Base-by-base conservation (phyloP, 23 tunicate species). In the Diplosoma virens region DNA sequence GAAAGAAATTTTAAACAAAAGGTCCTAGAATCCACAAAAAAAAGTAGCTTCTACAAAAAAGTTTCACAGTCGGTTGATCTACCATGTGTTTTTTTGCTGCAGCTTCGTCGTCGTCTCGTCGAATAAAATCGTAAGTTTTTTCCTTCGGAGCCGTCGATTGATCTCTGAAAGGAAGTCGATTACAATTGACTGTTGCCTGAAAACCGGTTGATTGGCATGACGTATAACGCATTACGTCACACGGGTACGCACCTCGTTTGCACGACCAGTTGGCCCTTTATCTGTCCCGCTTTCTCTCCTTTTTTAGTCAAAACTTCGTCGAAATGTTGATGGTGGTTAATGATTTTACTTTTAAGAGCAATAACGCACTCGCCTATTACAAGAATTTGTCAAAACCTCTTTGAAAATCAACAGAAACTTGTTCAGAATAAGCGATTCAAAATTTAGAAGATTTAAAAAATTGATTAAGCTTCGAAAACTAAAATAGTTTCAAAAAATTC, bases 71-170 rank as follows among this genome's bases (percentile, higher is more conserved):
- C n/a, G n/a, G n/a, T n/a, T n/a, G n/a, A 35, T 25, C 24, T 36
- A 67, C 74, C 74, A 67, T 34, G 50, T 67, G 28, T 67, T 28
- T 35, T 67, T 26, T 34, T 34, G 25, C 30, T 4, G 24, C 21
- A n/a, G 30, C 35, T 34, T 67, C 80, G 20, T 92, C 97, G 21
- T 76, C 87, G 1, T 90, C 86, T 23, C 77, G 52, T 59, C 87
- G 82, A 22, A 92, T 92, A 68, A 92, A 92, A 45, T 92, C 97
- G 77, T 92, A 92, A 28, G 87, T 85, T 53, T 92, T 92, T 46
- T 92, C 97, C 80, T 76, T 90, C 52, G 45, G 61, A 16, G 29
- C 47, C 9, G 16, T 37, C 36, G 67, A 20, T 18, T 31, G 37
- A 3, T 76, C 95, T 30, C 86, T 83, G 81, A 0, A 67, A 11